Evolutionary conservation across 2,113 vertebrate species (phyloP).

Genomic region (Alligator sinensis): DNA sequence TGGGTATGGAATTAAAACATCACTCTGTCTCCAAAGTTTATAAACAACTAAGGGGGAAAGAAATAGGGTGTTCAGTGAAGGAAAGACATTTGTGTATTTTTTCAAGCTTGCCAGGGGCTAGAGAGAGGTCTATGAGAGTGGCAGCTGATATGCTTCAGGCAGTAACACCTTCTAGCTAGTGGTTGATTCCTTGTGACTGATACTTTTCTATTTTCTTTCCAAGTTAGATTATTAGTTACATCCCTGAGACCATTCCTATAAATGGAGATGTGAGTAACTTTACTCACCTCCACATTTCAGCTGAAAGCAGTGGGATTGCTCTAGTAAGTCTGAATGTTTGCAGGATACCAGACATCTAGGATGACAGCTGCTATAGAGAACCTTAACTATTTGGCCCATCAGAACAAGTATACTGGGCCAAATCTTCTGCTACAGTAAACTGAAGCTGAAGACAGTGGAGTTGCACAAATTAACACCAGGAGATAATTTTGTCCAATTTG

Average conservation of each 20-base stretch:
- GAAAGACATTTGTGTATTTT: slow-evolving; percentile 85
- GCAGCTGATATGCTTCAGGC: slow-evolving; percentile 80
- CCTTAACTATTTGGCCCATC: background rate
- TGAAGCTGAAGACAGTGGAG: background rate
- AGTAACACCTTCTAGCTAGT: slow-evolving; percentile 54
- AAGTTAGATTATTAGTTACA: slow-evolving; percentile 64
- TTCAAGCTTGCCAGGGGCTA: slow-evolving; percentile 78
- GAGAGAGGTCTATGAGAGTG: slow-evolving; percentile 71
- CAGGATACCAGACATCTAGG: background rate
- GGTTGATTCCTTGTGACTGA: slow-evolving; percentile 44
- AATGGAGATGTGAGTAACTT: background rate
- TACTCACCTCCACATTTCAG: slow-evolving; percentile 26
- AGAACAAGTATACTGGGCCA: background rate
- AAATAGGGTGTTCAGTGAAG: slow-evolving; percentile 82
- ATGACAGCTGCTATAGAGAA: background rate
- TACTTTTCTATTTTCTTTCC: slow-evolving; percentile 66
- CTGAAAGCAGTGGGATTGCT: background rate
- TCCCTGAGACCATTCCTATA: slow-evolving; percentile 17
- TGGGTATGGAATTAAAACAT: slow-evolving; percentile 83
- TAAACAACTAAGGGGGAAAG: slow-evolving; percentile 81
- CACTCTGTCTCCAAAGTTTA: slow-evolving; percentile 79
- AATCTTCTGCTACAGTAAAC: background rate
- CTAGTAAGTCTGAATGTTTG: background rate
- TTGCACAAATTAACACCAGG: background rate
- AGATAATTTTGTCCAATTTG: background rate